Percentiles rank a stretch among this genome's conserved stretches.
Evolutionary conservation across 2,888 invertebrate species (phyloP).

Genomic region (Kuschelorhynchus macadamiae): DNA sequence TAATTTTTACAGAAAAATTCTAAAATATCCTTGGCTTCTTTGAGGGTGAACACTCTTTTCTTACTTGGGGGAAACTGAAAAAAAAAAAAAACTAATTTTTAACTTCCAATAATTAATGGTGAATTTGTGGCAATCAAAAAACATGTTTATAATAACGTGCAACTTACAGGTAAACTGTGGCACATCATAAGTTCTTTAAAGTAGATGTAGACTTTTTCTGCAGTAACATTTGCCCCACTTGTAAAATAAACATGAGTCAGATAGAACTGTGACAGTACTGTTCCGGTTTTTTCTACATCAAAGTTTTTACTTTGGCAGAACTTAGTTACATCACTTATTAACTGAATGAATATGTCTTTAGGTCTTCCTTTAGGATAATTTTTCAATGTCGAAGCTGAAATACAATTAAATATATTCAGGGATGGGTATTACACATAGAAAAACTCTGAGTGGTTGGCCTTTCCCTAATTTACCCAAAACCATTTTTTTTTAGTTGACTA

Average conservation of each 20-base stretch:
- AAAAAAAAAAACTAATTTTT: no score
- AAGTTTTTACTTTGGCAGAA: constrained; percentile 61
- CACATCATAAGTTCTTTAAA: constrained; percentile 64
- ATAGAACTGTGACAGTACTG: constrained; percentile 65
- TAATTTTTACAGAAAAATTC: constrained; percentile 64
- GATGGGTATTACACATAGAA: no score
- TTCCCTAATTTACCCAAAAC: no score
- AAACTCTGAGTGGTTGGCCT: no score
- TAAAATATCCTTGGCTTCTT: constrained; percentile 61
- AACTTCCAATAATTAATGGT: no score
- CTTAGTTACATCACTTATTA: constrained; percentile 61
- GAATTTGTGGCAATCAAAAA: background rate
- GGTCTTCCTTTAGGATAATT: constrained; percentile 59
- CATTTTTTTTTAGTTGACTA: no score
- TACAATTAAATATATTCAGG: constrained; percentile 14
- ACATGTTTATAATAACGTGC: no score
- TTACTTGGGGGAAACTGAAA: constrained; percentile 63
- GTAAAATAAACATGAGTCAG: constrained; percentile 64
- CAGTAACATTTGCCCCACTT: constrained; percentile 58
- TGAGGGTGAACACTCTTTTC: constrained; percentile 61
- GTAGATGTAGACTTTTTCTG: constrained; percentile 64
- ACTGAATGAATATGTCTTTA: constrained; percentile 60
- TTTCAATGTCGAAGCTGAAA: constrained; percentile 60
- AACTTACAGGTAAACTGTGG: constrained; percentile 63
- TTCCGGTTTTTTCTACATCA: constrained; percentile 60